Percentiles rank a stretch among this genome's conserved stretches.
Conservation (phyloP, 1,140 invertebrate genomes). For the Vanessa tameamea region DNA sequence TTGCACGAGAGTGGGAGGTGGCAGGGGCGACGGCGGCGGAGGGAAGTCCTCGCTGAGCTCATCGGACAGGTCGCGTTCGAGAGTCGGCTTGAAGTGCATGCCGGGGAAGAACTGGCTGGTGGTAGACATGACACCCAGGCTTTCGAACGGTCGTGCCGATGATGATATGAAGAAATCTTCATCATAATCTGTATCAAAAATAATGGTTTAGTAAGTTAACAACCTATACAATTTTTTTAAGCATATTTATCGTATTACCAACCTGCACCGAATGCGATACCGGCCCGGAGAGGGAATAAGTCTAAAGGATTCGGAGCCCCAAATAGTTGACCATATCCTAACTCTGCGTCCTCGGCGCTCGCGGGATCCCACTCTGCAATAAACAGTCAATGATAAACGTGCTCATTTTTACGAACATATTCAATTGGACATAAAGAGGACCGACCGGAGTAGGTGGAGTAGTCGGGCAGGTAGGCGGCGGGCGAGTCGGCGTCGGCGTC, state of each 20-base stretch:
- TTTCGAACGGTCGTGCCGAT: constrained; percentile 85
- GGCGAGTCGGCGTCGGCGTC: constrained; percentile 65
- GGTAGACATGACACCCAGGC: constrained; percentile 81
- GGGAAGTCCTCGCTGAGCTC: constrained; percentile 53
- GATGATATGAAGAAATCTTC: constrained; percentile 88
- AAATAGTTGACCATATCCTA: constrained; percentile 70
- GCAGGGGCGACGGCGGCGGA: constrained; percentile 48
- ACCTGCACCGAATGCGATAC: constrained; percentile 62
- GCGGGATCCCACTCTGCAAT: constrained; percentile 66
- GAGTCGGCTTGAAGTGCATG: constrained; percentile 62
- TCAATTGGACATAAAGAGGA: background rate
- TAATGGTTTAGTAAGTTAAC: background rate
- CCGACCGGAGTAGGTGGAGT: constrained; percentile 74
- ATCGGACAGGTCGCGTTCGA: constrained; percentile 44
- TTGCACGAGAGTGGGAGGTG: constrained; percentile 38
- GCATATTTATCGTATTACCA: background rate
- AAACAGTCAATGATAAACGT: background rate
- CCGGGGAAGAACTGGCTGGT: constrained; percentile 88
- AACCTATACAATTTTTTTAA: background rate
- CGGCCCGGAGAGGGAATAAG: constrained; percentile 55
- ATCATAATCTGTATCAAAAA: constrained; percentile 67
- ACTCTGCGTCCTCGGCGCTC: constrained; percentile 66
- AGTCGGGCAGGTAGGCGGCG: constrained; percentile 80
- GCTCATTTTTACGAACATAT: no score
- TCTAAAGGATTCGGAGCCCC: constrained; percentile 59